Percentiles rank a stretch among this genome's conserved stretches.
These are phyloP conservation scores for Zootoca vivipara DNA, from an alignment of 2,113 vertebrate genomes.

Conservation along the genomic window DNA sequence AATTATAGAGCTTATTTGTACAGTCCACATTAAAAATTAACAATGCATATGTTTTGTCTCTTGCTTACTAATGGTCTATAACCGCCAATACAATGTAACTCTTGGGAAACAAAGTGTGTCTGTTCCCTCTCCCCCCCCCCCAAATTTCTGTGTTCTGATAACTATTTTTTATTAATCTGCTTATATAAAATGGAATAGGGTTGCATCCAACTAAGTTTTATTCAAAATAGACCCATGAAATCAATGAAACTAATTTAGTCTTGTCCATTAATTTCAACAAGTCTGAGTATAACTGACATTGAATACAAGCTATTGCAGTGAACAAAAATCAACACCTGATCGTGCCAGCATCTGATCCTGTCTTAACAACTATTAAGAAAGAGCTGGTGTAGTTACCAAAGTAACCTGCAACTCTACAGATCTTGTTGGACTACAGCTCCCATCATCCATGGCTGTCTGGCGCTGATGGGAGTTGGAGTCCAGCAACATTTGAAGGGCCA, in stretches of 20 bases:
- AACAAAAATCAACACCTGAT: not conserved
- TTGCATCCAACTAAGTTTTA: too few relatives aligned
- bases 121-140: not conserved
- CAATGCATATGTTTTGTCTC: slow-evolving; percentile 16
- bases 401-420: not conserved
- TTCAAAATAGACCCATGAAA: too few relatives aligned
- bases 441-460: not conserved
- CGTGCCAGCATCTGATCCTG: not conserved
- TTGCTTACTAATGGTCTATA: slow-evolving; percentile 11
- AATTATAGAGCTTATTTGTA: slow-evolving; percentile 26
- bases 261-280: too few relatives aligned
- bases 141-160: not conserved
- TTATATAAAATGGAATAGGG: not conserved
- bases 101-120: slow-evolving; percentile 10
- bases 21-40: slow-evolving; percentile 27
- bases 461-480: not conserved
- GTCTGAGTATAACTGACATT: too few relatives aligned
- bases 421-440: not conserved
- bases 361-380: not conserved
- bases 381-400: not conserved
- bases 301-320: not conserved
- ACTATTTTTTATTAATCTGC: not conserved
- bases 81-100: slow-evolving; percentile 21
- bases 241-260: too few relatives aligned
- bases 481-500: not conserved